Evolutionary conservation across 53 echinoderm and acorn worm species (phyloP), one percentile per base, ranked within the genome.

Genomic region (Echinarachnius parma): DNA sequence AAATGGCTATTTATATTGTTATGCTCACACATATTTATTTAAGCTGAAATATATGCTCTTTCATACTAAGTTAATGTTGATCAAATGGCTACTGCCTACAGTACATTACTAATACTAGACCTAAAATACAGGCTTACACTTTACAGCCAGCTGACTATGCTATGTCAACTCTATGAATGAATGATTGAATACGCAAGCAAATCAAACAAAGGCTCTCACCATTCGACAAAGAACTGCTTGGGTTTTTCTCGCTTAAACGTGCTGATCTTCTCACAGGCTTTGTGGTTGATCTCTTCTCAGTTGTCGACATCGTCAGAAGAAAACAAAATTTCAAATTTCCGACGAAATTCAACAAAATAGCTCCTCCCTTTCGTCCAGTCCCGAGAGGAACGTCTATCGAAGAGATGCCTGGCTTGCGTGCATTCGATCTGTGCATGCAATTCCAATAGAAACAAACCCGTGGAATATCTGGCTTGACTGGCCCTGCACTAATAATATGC

Each of bases 171-270:
- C n/a, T n/a, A n/a, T n/a, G n/a, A n/a, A n/a, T n/a, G n/a, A n/a
- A n/a, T n/a, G n/a, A n/a, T n/a, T n/a, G n/a, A n/a, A n/a, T n/a
- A n/a, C n/a, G n/a, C n/a, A n/a, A n/a, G n/a, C n/a, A n/a, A n/a
- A 61, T 52, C 75, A 69, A 76, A 86, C 86, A 86, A 86, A 86
- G 86, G 76, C 67, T 61, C 81, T 81, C 82, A 77, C 91, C 91
- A 83, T 81, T 91, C 82, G 92, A 92, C 92, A 92, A 92, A 92
- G 92, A 88, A 84, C 78, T 80, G 86, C 85, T 88, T 45, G 84
- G 84, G 88, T 88, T 92, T 66, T 85, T 81, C 84, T 88, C 88
- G 75, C 81, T 92, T 67, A 88, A 81, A 75, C 92, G 88, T 78
- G 88, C 77, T 77, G 92, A 92, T 84, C 92, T 81, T 88, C 92